phyloP scores from a whole-genome alignment of 2,113 vertebrate species.

The Uropsilus gracilis region DNA sequence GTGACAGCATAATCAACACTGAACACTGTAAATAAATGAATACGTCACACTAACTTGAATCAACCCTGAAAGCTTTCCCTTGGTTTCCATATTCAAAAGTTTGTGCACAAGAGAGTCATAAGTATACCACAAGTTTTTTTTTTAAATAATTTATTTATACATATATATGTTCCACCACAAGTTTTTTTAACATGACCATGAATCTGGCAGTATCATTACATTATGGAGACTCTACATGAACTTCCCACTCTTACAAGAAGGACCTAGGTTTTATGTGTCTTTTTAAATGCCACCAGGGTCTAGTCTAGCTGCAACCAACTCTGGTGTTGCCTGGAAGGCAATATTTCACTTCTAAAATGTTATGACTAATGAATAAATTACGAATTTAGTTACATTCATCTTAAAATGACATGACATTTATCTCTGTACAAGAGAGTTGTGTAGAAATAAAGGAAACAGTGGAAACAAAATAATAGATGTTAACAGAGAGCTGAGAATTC shows the following conservation, averaged over 20 bases:
- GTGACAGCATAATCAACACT: neutral
- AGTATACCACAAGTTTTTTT: too few relatives aligned
- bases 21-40: neutral
- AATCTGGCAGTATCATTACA: neutral
- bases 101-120: neutral
- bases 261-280: neutral
- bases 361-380: neutral
- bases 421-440: neutral
- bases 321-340: neutral
- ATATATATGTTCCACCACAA: too few relatives aligned
- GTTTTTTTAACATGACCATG: too few relatives aligned
- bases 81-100: neutral
- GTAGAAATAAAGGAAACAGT: neutral
- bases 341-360: conserved; percentile 10
- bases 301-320: neutral
- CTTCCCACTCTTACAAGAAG: neutral
- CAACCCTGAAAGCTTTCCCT: neutral
- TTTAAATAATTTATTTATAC: too few relatives aligned
- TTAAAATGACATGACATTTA: neutral
- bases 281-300: neutral
- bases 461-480: neutral
- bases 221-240: neutral
- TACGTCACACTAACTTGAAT: neutral
- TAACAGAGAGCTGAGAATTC: neutral
- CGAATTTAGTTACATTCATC: neutral